Evolutionary conservation across 1,140 invertebrate genomes (phyloP).

Genomic region (Halyomorpha halys): DNA sequence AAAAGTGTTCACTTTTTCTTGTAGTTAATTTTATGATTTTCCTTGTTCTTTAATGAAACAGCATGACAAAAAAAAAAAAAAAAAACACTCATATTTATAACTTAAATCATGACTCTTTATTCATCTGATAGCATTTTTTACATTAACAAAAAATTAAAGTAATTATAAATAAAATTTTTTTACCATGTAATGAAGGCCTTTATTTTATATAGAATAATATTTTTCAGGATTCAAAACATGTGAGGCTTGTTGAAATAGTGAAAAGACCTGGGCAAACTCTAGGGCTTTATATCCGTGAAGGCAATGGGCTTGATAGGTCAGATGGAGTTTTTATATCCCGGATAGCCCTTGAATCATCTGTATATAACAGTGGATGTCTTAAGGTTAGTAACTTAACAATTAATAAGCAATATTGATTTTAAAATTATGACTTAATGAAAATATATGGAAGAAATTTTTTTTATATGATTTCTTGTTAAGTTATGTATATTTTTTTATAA

Average conservation of each 20-base stretch:
- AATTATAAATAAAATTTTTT: too few relatives aligned
- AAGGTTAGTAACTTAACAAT: slow-evolving; percentile 44
- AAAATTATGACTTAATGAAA: not conserved
- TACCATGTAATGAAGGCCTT: too few relatives aligned
- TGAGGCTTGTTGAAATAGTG: slow-evolving; percentile 96
- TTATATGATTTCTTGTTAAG: too few relatives aligned
- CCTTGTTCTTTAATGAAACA: too few relatives aligned
- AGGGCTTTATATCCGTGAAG: slow-evolving; percentile 94
- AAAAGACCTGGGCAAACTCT: slow-evolving; percentile 97
- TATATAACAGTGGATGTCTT: slow-evolving; percentile 90
- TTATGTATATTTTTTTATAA: too few relatives aligned
- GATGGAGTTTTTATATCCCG: slow-evolving; percentile 97
- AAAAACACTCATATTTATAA: too few relatives aligned
- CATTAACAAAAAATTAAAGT: too few relatives aligned
- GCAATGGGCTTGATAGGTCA: slow-evolving; percentile 82
- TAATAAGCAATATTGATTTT: not conserved
- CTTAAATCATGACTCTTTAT: too few relatives aligned
- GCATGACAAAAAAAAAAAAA: too few relatives aligned
- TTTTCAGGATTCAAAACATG: slow-evolving; percentile 63
- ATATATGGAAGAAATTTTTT: not conserved
- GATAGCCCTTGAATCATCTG: slow-evolving; percentile 92
- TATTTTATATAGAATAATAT: slow-evolving; percentile 24
- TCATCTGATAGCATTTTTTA: too few relatives aligned
- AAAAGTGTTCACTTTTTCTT: too few relatives aligned
- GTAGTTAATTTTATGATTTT: too few relatives aligned